Evolutionary conservation across 2,797 vertebrate genomes (phyloP).

Genomic region (Amblyraja radiata): DNA sequence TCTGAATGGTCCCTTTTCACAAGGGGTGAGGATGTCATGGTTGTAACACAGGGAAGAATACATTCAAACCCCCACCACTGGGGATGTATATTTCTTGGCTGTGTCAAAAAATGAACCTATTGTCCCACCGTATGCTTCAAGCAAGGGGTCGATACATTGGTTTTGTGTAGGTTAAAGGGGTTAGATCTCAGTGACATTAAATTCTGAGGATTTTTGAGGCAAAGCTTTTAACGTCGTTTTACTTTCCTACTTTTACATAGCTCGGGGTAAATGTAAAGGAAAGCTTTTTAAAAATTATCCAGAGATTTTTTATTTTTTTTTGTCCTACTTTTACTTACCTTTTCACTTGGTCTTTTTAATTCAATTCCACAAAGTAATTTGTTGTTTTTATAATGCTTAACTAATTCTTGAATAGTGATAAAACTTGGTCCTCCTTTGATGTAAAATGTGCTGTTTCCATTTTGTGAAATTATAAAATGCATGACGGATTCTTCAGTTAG

Average conservation of each 20-base stretch:
- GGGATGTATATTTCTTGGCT: not conserved
- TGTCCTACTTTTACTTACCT: not conserved
- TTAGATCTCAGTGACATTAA: not conserved
- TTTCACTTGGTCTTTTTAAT: slow-evolving; percentile 2
- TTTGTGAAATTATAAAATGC: not conserved
- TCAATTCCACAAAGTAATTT: not conserved
- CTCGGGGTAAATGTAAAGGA: not conserved
- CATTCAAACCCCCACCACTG: not conserved
- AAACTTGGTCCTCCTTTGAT: not conserved
- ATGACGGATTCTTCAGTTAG: not conserved
- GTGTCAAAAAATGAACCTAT: too few relatives aligned
- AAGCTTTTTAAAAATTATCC: not conserved
- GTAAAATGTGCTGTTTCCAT: not conserved
- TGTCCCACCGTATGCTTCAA: not conserved
- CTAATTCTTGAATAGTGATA: not conserved
- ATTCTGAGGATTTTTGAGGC: not conserved
- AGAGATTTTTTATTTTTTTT: not conserved
- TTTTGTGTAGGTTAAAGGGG: too few relatives aligned
- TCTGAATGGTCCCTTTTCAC: not conserved
- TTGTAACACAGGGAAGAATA: not conserved
- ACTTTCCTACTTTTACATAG: not conserved
- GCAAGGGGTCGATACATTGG: not conserved
- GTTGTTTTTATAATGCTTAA: slow-evolving; percentile 16
- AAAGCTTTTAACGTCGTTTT: not conserved
- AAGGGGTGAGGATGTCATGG: not conserved